A percentile compares a stretch with the other conserved stretches of the same genome.
Conservation (phyloP, 2,888 invertebrate species). For the Rotaria socialis region DNA sequence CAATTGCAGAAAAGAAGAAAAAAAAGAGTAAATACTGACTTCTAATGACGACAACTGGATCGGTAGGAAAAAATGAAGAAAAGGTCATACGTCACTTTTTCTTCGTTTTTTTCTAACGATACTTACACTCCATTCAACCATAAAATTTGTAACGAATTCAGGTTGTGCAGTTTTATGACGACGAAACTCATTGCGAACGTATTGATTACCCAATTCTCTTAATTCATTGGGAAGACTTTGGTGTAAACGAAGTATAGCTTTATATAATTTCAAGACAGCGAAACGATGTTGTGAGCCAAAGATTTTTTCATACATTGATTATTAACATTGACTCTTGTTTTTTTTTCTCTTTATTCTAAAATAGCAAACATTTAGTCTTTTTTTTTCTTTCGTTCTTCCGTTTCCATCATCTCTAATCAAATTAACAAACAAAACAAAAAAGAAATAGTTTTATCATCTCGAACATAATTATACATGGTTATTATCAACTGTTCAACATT, state of each 20-base stretch:
- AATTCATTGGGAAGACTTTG: constrained; percentile 72
- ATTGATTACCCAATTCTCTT: constrained; percentile 74
- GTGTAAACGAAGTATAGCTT: constrained; percentile 74
- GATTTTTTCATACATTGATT: constrained; percentile 17
- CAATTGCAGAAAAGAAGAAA: neutral
- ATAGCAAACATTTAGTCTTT: constrained; percentile 10
- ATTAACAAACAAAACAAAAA: neutral
- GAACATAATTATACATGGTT: neutral
- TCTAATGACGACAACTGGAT: neutral
- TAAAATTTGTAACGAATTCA: constrained; percentile 71
- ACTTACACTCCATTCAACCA: constrained; percentile 74
- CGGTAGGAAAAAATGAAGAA: neutral
- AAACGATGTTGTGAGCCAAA: constrained; percentile 31
- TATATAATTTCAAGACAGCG: constrained; percentile 70
- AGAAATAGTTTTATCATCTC: neutral
- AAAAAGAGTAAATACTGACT: neutral
- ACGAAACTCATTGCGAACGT: constrained; percentile 77
- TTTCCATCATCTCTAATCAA: neutral
- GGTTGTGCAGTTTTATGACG: constrained; percentile 70
- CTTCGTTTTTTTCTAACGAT: neutral
- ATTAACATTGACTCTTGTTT: constrained; percentile 40
- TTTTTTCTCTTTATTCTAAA: neutral
- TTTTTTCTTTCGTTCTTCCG: neutral
- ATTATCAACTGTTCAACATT: constrained; percentile 28
- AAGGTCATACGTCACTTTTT: too few relatives aligned